Evolutionary conservation across 64 coral and sea anemone genomes (phyloP).

Genomic region (Stylophora pistillata): DNA sequence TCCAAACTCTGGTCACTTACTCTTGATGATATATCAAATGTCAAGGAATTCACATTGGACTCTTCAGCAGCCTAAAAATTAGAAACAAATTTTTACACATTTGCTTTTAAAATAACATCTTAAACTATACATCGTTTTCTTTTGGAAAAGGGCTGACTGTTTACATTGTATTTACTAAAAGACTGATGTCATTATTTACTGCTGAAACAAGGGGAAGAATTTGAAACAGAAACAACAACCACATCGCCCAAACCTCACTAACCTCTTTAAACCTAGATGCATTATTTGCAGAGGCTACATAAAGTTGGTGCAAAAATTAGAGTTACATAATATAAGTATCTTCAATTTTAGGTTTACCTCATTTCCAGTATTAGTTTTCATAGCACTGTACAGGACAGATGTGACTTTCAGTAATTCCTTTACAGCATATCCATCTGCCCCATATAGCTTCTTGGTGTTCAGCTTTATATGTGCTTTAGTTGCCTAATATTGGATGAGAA

Average conservation of each 20-base stretch:
- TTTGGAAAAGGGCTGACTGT: no score
- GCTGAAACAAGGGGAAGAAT: no score
- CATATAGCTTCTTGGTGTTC: slow-evolving; percentile 98
- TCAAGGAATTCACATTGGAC: slow-evolving; percentile 78
- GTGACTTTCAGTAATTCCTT: slow-evolving; percentile 99
- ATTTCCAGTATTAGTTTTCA: slow-evolving; percentile 87
- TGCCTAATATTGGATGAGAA: slow-evolving; percentile 54
- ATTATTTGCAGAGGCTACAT: no score
- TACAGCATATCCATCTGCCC: slow-evolving; percentile 99
- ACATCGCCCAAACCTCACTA: no score
- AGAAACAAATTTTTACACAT: neutral
- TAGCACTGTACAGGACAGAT: slow-evolving; percentile 91
- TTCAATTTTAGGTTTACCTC: slow-evolving; percentile 18
- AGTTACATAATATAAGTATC: neutral
- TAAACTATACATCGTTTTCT: no score
- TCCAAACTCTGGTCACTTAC: slow-evolving; percentile 45
- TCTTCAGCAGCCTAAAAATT: slow-evolving; percentile 62
- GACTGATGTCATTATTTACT: no score
- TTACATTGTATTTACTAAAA: no score
- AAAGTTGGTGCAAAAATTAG: neutral
- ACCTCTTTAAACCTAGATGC: no score
- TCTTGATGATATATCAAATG: slow-evolving; percentile 96
- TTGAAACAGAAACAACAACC: no score
- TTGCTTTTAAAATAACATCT: neutral
- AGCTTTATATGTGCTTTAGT: slow-evolving; percentile 99